Conservation (phyloP, 2,888 invertebrate genomes). For the Drosophila nr. perissopoda region DNA sequence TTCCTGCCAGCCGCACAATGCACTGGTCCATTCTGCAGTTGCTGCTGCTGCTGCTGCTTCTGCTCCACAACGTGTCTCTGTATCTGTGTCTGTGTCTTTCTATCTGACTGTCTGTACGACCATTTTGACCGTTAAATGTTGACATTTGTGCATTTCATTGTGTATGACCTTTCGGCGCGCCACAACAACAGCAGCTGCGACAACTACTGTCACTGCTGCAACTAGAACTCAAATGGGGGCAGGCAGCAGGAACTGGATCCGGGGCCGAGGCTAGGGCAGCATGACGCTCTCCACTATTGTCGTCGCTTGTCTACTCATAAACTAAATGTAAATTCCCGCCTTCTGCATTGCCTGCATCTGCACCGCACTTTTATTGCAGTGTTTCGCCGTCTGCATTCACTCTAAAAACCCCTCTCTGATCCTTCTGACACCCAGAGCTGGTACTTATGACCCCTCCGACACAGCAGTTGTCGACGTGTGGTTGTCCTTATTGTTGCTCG, state of each 20-base stretch:
- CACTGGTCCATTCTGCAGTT: conserved; percentile 15
- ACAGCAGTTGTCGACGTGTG: conserved; percentile 66
- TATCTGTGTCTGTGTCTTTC: conserved; percentile 21
- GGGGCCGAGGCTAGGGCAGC: conserved; percentile 22
- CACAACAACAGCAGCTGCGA: conserved; percentile 60
- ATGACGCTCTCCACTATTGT: conserved; percentile 57
- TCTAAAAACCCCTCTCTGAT: conserved; percentile 26
- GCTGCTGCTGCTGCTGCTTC: conserved; percentile 10
- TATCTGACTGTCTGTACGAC: conserved; percentile 46
- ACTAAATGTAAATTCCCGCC: conserved; percentile 76
- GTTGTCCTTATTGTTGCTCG: conserved; percentile 56
- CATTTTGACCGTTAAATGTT: conserved; percentile 79
- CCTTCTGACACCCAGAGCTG: conserved; percentile 30
- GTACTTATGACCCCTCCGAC: conserved; percentile 45
- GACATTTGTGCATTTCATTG: conserved; percentile 80
- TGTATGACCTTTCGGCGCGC: conserved; percentile 73
- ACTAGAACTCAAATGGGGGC: conserved; percentile 30
- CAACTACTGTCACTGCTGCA: conserved; percentile 25
- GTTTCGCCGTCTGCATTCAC: conserved; percentile 57
- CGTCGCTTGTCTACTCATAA: conserved; percentile 80
- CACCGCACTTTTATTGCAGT: conserved; percentile 72
- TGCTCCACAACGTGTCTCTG: conserved; percentile 16
- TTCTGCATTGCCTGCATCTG: conserved; percentile 46
- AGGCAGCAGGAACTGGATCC: conserved; percentile 19
- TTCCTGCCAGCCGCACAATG: conserved; percentile 69